Percentiles rank a stretch among this genome's conserved stretches.
Conservation (phyloP, 1,140 invertebrate species). For the Sycophaga agraensis region DNA sequence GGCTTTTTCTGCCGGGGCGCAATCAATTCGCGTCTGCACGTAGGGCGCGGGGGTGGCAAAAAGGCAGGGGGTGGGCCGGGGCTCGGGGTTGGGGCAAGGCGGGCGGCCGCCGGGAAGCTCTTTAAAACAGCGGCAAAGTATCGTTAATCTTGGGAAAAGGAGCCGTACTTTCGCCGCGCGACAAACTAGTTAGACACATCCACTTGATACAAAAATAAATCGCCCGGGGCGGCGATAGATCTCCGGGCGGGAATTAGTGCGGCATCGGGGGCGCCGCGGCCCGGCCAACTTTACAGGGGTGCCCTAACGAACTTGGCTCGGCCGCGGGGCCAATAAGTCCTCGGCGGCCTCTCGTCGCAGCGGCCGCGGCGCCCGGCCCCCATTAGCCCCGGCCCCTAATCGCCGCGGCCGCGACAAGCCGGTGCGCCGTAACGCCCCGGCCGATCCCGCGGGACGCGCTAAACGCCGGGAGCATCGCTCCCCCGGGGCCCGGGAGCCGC, state of each 20-base stretch:
- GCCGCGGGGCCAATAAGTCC: no score
- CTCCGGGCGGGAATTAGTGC: constrained; percentile 42
- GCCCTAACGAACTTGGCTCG: constrained; percentile 33
- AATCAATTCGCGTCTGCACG: constrained; percentile 56
- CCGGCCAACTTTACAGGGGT: constrained; percentile 34
- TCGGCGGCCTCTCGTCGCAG: no score
- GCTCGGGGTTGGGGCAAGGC: background rate
- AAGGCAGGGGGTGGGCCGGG: background rate
- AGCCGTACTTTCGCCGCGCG: constrained; percentile 49
- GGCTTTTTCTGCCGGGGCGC: constrained; percentile 37
- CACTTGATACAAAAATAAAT: constrained; percentile 58
- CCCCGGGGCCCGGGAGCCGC: no score
- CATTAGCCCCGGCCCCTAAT: no score
- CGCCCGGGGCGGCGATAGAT: constrained; percentile 47
- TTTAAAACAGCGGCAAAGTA: constrained; percentile 56
- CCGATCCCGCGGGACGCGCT: constrained; percentile 48
- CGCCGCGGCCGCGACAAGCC: no score
- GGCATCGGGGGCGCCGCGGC: no score
- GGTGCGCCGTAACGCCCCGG: no score
- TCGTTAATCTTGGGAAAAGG: constrained; percentile 55
- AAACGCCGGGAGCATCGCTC: constrained; percentile 58
- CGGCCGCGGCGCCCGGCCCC: no score
- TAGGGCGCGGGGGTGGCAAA: background rate
- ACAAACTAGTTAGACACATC: constrained; percentile 56
- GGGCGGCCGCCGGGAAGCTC: constrained; percentile 32